Percentiles rank a stretch among this genome's conserved stretches.
Evolutionary conservation across 2,797 vertebrate genomes (phyloP).

Genomic region (Hippocampus kuda): DNA sequence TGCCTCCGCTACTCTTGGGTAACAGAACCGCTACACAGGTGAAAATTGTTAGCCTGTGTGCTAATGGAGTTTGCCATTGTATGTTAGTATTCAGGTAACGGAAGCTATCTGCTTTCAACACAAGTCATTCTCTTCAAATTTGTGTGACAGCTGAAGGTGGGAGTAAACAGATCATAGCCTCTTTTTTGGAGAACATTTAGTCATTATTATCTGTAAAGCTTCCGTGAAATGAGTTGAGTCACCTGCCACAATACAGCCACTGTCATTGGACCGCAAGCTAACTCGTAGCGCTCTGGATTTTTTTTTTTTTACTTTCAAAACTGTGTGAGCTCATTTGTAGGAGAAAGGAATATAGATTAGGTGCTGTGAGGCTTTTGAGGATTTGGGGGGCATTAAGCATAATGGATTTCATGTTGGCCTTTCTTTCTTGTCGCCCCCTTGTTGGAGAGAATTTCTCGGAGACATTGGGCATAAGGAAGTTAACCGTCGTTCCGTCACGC

Average conservation of each 20-base stretch:
- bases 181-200: not conserved
- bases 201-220: no score
- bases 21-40: conserved; percentile 3
- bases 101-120: no score
- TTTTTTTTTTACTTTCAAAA: conserved; percentile 32
- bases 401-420: conserved; percentile 64
- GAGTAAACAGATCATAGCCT: not conserved
- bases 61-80: no score
- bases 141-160: no score
- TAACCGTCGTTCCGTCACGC: conserved; percentile 12
- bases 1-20: not conserved
- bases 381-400: conserved; percentile 63
- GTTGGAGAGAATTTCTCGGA: conserved; percentile 38
- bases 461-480: not conserved
- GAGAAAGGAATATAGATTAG: conserved; percentile 63
- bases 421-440: conserved; percentile 49
- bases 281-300: conserved; percentile 24
- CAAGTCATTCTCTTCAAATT: no score
- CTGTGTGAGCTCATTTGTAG: conserved; percentile 57
- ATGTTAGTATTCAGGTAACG: no score
- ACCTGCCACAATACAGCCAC: not conserved
- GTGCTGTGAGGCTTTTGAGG: conserved; percentile 63
- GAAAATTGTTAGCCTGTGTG: no score
- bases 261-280: conserved; percentile 28
- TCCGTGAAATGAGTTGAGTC: no score